Base-by-base conservation (phyloP, 2,797 vertebrate genomes). In the Alfaro cultratus region DNA sequence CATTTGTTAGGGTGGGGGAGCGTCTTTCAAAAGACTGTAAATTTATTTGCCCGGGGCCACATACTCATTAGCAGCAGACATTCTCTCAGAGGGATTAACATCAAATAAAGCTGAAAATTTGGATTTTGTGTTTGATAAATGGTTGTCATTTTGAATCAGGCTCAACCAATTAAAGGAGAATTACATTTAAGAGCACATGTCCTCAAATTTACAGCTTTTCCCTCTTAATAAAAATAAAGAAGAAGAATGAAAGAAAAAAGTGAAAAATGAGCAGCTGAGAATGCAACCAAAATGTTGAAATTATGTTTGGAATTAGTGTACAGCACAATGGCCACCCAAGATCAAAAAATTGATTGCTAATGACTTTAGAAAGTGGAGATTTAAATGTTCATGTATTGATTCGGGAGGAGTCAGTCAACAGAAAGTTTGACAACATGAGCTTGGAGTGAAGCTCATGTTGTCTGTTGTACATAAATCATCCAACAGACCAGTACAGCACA, bases 1-100 rank as follows among this genome's bases (percentile, higher is more conserved):
- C 89, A 88, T 88, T 93, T 88, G 85, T 77, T 86, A 51, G 79
- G 73, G 81, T 76, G 78, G 75, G 46, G 78, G 68, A 78, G 74
- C 72, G 46, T 80, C 84, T 90, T 89, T 88, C 62, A 87, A 88
- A 75, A 1, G 34, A 85, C 80, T 84, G 74, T 81, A 80, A 89
- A 87, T 88, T 47, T 64, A 76, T 74, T 80, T 77, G 71, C 82
- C 80, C 11, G 0, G 21, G 80, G 87, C 75, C 53, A 45, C 83
- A 87, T 76, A 80, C 77, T 86, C 83, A 86, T 90, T 85, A 83
- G 71, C 74, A 70, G 74, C 72, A 90, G 73, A 75, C 47, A 76
- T 76, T 85, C 76, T 79, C 73, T 74, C 55, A 18, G 62, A 75
- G 76, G 75, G 82, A 82, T 79, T 82, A 80, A 84, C 77, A 60